These are phyloP conservation scores for Diadophis punctatus DNA, from an alignment of 2,113 vertebrate species.

Conservation along the genomic window DNA sequence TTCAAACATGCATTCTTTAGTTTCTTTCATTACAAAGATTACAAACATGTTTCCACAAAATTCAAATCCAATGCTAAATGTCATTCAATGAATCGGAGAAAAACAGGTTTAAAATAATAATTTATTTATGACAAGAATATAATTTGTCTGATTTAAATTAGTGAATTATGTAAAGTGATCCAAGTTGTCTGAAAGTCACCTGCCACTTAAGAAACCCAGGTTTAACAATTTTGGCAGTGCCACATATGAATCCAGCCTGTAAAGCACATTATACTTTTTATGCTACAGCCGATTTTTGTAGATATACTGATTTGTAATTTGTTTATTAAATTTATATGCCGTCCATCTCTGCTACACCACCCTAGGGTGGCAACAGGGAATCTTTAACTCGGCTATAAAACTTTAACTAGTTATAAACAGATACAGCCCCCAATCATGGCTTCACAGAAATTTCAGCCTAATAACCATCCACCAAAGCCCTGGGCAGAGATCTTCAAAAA, in stretches of 20 bases:
- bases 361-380: not conserved
- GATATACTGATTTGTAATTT: not conserved
- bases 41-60: not conserved
- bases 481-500: not conserved
- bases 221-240: not conserved
- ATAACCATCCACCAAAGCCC: not conserved
- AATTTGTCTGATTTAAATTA: not conserved
- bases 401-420: not conserved
- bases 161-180: not conserved
- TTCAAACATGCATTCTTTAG: not conserved
- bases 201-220: not conserved
- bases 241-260: not conserved
- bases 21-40: not conserved
- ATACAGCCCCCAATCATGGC: not conserved
- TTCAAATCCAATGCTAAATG: not conserved
- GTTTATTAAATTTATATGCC: not conserved
- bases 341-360: not conserved
- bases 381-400: not conserved
- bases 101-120: not conserved
- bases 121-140: not conserved
- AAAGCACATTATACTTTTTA: not conserved
- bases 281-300: not conserved
- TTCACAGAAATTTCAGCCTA: not conserved
- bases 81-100: not conserved
- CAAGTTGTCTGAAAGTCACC: not conserved